A percentile compares a stretch with the other conserved stretches of the same genome.
Evolutionary conservation across 2,797 vertebrate genomes (phyloP).

Genomic region (Sandelia bainsii): DNA sequence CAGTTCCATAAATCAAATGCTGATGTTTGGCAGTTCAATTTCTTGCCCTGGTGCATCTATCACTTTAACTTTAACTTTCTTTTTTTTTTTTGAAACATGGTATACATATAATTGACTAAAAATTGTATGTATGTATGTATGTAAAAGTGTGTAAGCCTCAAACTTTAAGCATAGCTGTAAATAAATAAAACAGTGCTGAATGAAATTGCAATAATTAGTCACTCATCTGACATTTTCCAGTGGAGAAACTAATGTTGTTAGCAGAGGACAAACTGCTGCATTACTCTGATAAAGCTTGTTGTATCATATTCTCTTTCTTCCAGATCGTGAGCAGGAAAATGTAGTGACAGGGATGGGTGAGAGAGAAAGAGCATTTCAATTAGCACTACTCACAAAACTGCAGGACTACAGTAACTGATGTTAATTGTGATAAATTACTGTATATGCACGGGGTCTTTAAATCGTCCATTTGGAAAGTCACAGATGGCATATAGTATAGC

Average conservation of each 20-base stretch:
- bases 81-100: constrained; percentile 6
- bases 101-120: constrained; percentile 19
- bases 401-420: constrained; percentile 36
- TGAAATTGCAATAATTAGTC: constrained; percentile 51
- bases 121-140: too few species aligned
- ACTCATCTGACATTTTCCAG: constrained; percentile 34
- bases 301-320: constrained; percentile 45
- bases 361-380: constrained; percentile 37
- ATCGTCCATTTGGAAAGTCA: constrained; percentile 41
- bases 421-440: constrained; percentile 59
- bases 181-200: constrained; percentile 63
- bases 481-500: constrained; percentile 33
- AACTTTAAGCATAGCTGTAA: constrained; percentile 32
- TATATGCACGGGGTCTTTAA: constrained; percentile 31
- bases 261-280: constrained; percentile 26
- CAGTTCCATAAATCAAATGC: constrained; percentile 33
- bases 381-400: constrained; percentile 14
- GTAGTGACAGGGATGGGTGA: constrained; percentile 9
- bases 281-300: constrained; percentile 32
- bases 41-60: constrained; percentile 6
- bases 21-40: constrained; percentile 24
- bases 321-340: constrained; percentile 15
- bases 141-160: constrained; percentile 8
- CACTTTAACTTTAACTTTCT: background rate
- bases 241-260: constrained; percentile 10